Evolutionary conservation across 30 jellyfish, hydroid and myxozoan species (phyloP), one percentile per base, ranked within the genome.

Genomic region (Cassiopea xamachana): DNA sequence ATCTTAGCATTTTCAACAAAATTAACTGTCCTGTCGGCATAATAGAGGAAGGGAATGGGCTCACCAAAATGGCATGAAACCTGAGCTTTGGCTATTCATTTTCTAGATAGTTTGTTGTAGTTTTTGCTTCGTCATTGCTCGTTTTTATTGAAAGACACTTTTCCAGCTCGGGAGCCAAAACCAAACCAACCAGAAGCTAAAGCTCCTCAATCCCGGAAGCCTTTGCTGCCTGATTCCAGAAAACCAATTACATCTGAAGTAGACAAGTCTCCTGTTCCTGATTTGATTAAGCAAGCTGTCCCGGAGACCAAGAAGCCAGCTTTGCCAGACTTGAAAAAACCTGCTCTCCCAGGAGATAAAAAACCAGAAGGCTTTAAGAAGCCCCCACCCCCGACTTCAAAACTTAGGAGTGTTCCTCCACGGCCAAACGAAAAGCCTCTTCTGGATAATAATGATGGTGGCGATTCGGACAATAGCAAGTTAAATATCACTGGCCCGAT

Each of bases 311-410:
- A 15, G 47, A 75, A 48, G 60, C 91, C 85, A 2, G 14, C 61
- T 1, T 60, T 60, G 76, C 89, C 94, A 19, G 89, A 76, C 1
- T 48, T 59, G 39, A 27, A 55, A 6, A 86, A 86, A 75, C 93
- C 93, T 49, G 88, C 68, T 73, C 59, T 86, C 14, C 82, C 87
- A 1, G 80, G 19, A 1, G 80, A 18, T 1, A n/a, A 69, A 44
- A 48, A 48, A 16, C 48, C 71, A 48, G 79, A 93, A 15, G 95
- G 72, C 0, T 44, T 87, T 15, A 92, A 86, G 59, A 92, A 86
- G 48, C 94, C 97, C 48, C 95, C 98, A 9, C 94, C 97, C 17
- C 97, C 97, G 14, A 74, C 64, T 44, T 50, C 95, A 18, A 88
- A 88, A 70, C 49, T 45, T 39, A 88, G 79, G 45, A 85, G 87